A percentile compares a stretch with the other conserved stretches of the same genome.
phyloP scores from a whole-genome alignment of 2,888 invertebrate species.

The Iselma pallidipennis region DNA sequence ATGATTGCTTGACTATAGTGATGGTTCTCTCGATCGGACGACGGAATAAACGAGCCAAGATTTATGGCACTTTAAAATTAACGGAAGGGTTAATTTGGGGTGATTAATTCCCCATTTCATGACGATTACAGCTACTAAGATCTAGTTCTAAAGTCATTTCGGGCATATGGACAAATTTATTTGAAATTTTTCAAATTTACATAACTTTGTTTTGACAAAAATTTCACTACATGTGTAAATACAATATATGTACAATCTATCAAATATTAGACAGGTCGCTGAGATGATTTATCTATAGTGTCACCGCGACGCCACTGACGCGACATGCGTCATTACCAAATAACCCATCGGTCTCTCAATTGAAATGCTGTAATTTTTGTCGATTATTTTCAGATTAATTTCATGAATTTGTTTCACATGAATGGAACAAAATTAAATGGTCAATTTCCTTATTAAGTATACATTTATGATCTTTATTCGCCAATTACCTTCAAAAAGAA shows the following conservation, averaged over 20 bases:
- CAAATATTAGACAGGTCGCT: conserved; percentile 43
- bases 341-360: conserved; percentile 49
- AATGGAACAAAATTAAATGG: conserved; percentile 8
- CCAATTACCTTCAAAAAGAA: conserved; percentile 23
- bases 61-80: conserved; percentile 56
- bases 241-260: conserved; percentile 36
- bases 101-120: conserved; percentile 53
- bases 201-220: not conserved
- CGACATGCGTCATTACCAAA: conserved; percentile 51
- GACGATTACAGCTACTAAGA: conserved; percentile 27
- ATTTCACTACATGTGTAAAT: not conserved
- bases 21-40: conserved; percentile 45
- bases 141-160: not conserved
- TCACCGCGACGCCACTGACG: conserved; percentile 46
- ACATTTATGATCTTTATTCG: conserved; percentile 24
- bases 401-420: conserved; percentile 11
- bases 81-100: conserved; percentile 56
- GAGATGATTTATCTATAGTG: conserved; percentile 48
- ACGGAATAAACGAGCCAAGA: conserved; percentile 54
- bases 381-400: conserved; percentile 39
- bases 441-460: conserved; percentile 20
- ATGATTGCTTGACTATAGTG: conserved; percentile 41
- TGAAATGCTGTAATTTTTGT: conserved; percentile 40
- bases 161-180: not conserved
- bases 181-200: not conserved